phyloP scores from a whole-genome alignment of 2,888 invertebrate species.

The Chrysolina haemoptera region DNA sequence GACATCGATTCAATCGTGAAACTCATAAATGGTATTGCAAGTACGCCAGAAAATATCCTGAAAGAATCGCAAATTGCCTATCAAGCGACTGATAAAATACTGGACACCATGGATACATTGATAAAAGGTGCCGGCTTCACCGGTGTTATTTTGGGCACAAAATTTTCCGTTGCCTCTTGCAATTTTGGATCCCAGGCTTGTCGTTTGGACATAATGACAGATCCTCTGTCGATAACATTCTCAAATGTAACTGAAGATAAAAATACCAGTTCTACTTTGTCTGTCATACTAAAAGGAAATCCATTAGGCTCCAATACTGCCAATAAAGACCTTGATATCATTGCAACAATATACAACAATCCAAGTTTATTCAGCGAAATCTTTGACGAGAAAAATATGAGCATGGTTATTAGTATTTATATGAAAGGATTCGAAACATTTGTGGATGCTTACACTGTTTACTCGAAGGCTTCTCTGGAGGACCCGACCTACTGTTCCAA shows the following conservation, averaged over 20 bases:
- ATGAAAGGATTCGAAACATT: conserved; percentile 38
- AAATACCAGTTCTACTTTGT: background rate
- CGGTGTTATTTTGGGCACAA: background rate
- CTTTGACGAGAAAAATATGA: conserved; percentile 26
- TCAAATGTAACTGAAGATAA: background rate
- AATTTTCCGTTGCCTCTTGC: background rate
- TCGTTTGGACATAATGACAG: background rate
- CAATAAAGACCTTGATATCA: conserved; percentile 37
- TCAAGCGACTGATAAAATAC: conserved; percentile 55
- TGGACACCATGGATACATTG: conserved; percentile 52
- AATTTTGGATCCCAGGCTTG: background rate
- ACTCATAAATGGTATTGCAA: conserved; percentile 50
- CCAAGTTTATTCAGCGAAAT: conserved; percentile 45
- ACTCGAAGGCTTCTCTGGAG: background rate
- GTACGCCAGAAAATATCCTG: conserved; percentile 43
- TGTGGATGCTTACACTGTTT: background rate
- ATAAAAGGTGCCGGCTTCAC: conserved; percentile 44
- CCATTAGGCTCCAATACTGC: too few species aligned
- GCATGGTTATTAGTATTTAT: conserved; percentile 45
- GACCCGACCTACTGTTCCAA: background rate
- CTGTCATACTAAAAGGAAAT: background rate
- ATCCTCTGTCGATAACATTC: background rate
- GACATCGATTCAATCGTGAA: conserved; percentile 29
- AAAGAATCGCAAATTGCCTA: conserved; percentile 49
- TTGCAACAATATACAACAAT: conserved; percentile 42